Conservation (phyloP, 35 echinoderm and acorn worm genomes). For the Holothuria glaberrima region DNA sequence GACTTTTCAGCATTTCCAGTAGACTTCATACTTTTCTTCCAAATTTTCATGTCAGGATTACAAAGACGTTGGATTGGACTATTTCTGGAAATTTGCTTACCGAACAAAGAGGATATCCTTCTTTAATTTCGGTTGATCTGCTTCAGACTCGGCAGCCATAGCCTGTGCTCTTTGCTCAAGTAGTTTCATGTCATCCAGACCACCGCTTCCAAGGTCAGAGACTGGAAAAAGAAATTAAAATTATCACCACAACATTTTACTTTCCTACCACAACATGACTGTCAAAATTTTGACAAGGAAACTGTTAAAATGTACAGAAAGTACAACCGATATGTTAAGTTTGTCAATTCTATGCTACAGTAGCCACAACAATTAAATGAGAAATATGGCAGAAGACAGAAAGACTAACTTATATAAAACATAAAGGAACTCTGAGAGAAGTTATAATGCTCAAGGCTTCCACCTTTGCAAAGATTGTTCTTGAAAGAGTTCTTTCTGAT, state of each 20-base stretch:
- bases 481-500: not conserved
- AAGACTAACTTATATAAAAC: too few relatives aligned
- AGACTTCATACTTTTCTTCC: too few relatives aligned
- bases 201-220: slow-evolving; percentile 77
- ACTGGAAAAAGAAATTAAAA: slow-evolving; percentile 56
- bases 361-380: too few relatives aligned
- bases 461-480: too few relatives aligned
- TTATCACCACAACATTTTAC: not conserved
- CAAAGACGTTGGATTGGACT: too few relatives aligned
- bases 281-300: too few relatives aligned
- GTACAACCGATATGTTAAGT: not conserved
- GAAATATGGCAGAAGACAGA: too few relatives aligned
- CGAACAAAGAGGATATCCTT: slow-evolving; percentile 96
- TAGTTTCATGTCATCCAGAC: slow-evolving; percentile 95
- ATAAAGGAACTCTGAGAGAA: too few relatives aligned
- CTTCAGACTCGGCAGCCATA: slow-evolving; percentile 85
- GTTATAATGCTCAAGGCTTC: not conserved
- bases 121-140: slow-evolving; percentile 90
- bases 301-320: not conserved
- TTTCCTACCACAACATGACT: not conserved
- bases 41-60: too few relatives aligned
- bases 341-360: too few relatives aligned
- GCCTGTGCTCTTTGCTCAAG: slow-evolving; percentile 94
- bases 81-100: slow-evolving; percentile 4
- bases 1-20: too few relatives aligned